These are phyloP conservation scores for Dendrolimus pini DNA, from an alignment of 2,888 invertebrate genomes.

Conservation along the genomic window DNA sequence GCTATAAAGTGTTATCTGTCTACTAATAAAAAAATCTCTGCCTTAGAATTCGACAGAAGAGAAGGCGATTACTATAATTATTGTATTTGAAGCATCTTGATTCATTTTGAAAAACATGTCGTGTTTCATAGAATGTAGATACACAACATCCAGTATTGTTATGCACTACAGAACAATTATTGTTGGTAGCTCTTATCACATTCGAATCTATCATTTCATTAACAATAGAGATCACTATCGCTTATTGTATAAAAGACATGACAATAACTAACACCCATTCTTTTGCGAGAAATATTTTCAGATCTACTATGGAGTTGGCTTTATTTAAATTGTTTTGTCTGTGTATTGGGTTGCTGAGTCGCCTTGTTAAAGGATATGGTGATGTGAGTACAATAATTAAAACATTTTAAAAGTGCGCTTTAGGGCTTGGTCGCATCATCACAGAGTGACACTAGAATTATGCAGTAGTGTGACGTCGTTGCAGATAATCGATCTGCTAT, in stretches of 20 bases:
- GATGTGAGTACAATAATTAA: not conserved
- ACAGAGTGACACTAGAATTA: too few species aligned
- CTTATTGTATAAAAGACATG: conserved; percentile 26
- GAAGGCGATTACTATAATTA: too few species aligned
- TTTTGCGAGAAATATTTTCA: not conserved
- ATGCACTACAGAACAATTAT: conserved; percentile 11
- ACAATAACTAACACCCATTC: not conserved
- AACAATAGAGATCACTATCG: conserved; percentile 34
- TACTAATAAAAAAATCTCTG: too few species aligned
- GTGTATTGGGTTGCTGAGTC: not conserved
- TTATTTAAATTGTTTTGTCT: not conserved
- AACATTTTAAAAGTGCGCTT: too few species aligned
- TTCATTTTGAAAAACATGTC: conserved; percentile 1
- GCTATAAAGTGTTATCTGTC: too few species aligned
- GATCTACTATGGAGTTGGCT: not conserved
- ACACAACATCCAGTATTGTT: not conserved
- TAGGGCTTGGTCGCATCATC: too few species aligned
- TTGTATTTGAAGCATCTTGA: too few species aligned
- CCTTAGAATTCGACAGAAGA: too few species aligned
- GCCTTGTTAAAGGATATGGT: not conserved
- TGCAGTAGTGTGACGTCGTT: too few species aligned
- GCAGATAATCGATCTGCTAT: too few species aligned
- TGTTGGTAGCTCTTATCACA: conserved; percentile 9
- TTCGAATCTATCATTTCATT: conserved; percentile 14
- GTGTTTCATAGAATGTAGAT: not conserved